Evolutionary conservation across 1,140 invertebrate species (phyloP).

Genomic region (Euura lappo): DNA sequence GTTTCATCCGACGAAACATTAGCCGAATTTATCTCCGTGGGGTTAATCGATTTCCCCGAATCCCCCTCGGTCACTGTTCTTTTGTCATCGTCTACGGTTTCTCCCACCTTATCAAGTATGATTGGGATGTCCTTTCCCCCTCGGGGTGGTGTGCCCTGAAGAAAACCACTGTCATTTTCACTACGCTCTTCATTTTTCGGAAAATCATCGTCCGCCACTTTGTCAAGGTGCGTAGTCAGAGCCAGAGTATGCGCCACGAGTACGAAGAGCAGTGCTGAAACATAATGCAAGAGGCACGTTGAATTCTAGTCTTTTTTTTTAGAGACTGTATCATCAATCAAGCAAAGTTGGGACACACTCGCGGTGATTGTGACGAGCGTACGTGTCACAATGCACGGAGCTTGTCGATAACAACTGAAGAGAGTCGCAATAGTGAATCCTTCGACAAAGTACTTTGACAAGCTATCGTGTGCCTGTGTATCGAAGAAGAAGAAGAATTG

Average conservation of each 20-base stretch:
- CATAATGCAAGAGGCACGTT: not conserved
- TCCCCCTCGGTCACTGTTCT: not conserved
- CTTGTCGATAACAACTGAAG: not conserved
- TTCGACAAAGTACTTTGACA: too few species aligned
- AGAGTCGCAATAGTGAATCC: too few species aligned
- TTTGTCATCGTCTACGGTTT: not conserved
- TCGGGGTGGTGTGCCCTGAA: too few species aligned
- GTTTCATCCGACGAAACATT: not conserved
- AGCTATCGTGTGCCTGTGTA: too few species aligned
- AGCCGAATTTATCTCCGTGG: not conserved
- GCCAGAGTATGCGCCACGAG: not conserved
- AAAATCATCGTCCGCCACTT: not conserved
- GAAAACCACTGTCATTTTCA: not conserved
- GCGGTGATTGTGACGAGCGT: not conserved
- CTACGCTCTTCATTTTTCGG: not conserved
- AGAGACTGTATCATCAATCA: too few species aligned
- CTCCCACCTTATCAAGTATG: too few species aligned
- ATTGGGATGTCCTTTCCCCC: too few species aligned
- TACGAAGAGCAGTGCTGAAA: not conserved
- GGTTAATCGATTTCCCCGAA: not conserved
- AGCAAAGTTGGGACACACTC: not conserved
- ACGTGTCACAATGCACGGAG: not conserved
- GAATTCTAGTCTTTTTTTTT: too few species aligned
- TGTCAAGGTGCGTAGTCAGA: not conserved
- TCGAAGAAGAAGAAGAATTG: too few species aligned